phyloP scores from a whole-genome alignment of 2,113 vertebrate species.

The Saguinus imperator region DNA sequence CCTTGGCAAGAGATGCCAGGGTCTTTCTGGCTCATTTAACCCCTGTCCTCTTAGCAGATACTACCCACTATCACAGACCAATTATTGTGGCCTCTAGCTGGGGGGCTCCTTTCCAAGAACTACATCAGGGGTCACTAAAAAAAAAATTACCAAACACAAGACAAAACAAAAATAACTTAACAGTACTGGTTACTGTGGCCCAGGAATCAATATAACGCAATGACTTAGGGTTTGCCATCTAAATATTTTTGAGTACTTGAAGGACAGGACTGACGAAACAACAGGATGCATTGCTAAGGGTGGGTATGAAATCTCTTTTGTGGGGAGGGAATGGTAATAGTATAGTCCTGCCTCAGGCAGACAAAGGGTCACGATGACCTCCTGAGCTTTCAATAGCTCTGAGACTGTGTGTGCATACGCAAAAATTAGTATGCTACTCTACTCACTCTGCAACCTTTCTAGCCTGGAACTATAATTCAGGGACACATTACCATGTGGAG shows the following conservation, averaged over 20 bases:
- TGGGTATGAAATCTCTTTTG: background rate
- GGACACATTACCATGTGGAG: constrained; percentile 49
- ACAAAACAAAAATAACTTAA: constrained; percentile 45
- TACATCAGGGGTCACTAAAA: constrained; percentile 39
- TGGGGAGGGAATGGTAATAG: background rate
- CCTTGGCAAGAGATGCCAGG: constrained; percentile 55
- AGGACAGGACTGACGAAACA: background rate
- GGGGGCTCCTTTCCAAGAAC: constrained; percentile 25
- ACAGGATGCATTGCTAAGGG: background rate
- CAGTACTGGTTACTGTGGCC: background rate
- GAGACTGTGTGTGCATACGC: background rate
- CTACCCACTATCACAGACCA: constrained; percentile 5
- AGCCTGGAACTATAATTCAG: constrained; percentile 65
- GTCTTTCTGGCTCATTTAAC: constrained; percentile 61
- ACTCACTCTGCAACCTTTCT: constrained; percentile 49
- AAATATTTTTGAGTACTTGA: background rate
- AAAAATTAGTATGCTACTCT: constrained; percentile 55
- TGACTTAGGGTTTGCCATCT: background rate
- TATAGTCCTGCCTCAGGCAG: background rate
- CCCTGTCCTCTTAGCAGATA: constrained; percentile 31
- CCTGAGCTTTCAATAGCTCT: background rate
- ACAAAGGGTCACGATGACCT: background rate
- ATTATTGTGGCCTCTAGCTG: constrained; percentile 16
- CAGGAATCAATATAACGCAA: background rate
- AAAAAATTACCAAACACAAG: background rate